Conservation (phyloP, 2,797 vertebrate species). For the Buceros bicornis region DNA sequence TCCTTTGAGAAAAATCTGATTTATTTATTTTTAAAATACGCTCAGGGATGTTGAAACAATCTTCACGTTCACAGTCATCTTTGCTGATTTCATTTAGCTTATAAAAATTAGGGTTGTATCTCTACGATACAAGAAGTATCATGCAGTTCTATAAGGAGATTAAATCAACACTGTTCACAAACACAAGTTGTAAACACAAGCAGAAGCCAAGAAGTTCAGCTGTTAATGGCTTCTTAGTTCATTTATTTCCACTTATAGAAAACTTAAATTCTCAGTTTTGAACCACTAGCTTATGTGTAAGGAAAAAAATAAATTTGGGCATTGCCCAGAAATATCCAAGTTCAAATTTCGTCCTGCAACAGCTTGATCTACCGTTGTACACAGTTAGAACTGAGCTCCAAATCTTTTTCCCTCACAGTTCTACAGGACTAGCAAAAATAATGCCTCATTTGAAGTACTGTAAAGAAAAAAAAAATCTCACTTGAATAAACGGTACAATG, state of each 20-base stretch:
- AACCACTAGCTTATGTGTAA: neutral
- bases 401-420: neutral
- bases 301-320: neutral
- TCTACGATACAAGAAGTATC: neutral
- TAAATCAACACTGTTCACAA: neutral
- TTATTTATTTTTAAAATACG: neutral
- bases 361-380: neutral
- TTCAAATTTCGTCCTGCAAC: neutral
- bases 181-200: neutral
- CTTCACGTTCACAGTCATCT: neutral
- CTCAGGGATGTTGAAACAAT: neutral
- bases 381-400: neutral
- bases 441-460: neutral
- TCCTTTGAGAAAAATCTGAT: neutral
- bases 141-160: neutral
- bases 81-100: neutral
- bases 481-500: conserved; percentile 93
- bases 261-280: neutral
- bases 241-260: neutral
- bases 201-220: neutral
- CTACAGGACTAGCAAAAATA: neutral
- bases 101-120: neutral
- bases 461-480: conserved; percentile 57
- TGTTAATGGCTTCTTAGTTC: neutral
- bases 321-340: neutral